phyloP scores from a whole-genome alignment of 1,140 invertebrate genomes.

The Matsumurasca onukii region DNA sequence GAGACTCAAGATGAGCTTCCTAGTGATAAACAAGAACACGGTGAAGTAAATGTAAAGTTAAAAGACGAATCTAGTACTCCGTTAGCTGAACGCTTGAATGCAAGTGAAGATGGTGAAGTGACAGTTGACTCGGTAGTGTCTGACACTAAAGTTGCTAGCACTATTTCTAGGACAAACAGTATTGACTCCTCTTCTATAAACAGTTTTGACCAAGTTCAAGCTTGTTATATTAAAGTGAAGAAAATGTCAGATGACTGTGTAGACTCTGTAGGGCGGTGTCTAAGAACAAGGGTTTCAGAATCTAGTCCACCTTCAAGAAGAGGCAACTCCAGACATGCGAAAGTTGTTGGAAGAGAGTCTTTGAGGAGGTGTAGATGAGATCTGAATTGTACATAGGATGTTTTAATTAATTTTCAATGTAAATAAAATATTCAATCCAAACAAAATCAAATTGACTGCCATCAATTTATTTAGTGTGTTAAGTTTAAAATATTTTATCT shows the following conservation, averaged over 20 bases:
- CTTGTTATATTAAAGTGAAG: conserved; percentile 13
- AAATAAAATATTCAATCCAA: conserved; percentile 1
- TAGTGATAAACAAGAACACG: background rate
- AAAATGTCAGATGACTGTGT: conserved; percentile 13
- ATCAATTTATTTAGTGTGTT: too few species aligned
- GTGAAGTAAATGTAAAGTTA: background rate
- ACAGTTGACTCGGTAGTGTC: background rate
- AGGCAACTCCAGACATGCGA: conserved; percentile 7
- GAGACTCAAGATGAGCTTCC: background rate
- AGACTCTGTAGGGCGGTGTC: background rate
- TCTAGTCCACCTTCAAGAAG: conserved; percentile 17
- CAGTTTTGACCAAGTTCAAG: conserved; percentile 9
- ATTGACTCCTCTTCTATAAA: conserved; percentile 15
- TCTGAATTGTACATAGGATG: background rate
- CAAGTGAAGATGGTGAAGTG: background rate
- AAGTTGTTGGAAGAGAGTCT: conserved; percentile 5
- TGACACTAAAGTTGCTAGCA: conserved; percentile 11
- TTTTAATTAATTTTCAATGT: background rate
- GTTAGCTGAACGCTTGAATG: background rate
- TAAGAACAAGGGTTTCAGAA: conserved; percentile 21
- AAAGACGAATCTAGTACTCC: background rate
- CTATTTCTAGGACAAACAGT: conserved; percentile 11
- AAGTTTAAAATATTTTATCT: too few species aligned
- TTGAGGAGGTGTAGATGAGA: conserved; percentile 24
- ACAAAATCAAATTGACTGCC: background rate